Percentiles rank a stretch among this genome's conserved stretches.
These are phyloP conservation scores for Choristoneura fumiferana DNA, from an alignment of 1,140 invertebrate genomes.

Conservation along the genomic window DNA sequence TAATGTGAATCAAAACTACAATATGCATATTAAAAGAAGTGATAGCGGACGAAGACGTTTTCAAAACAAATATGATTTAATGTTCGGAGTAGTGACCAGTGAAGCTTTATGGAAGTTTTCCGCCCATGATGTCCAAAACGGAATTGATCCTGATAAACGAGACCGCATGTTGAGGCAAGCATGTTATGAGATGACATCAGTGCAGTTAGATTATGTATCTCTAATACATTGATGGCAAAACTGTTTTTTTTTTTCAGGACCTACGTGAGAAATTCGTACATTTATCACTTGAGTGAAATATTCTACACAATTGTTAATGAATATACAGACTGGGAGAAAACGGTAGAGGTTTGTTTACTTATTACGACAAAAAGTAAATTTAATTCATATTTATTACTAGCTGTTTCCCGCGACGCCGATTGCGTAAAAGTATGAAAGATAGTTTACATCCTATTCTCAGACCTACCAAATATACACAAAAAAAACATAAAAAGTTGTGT, in stretches of 20 bases:
- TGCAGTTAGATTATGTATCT: neutral
- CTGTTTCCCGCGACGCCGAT: too few relatives aligned
- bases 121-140: constrained; percentile 89
- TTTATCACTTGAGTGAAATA: constrained; percentile 97
- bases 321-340: constrained; percentile 98
- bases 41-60: constrained; percentile 76
- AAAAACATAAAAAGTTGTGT: too few relatives aligned
- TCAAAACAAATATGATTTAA: constrained; percentile 85
- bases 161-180: constrained; percentile 89
- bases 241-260: constrained; percentile 80
- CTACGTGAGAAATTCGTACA: constrained; percentile 95
- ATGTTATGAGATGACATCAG: neutral
- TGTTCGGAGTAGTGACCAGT: constrained; percentile 91
- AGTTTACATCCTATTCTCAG: too few relatives aligned
- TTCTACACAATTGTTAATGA: constrained; percentile 98
- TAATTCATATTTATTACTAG: too few relatives aligned
- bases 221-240: neutral
- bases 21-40: constrained; percentile 80
- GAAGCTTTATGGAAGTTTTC: constrained; percentile 91
- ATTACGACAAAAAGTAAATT: neutral
- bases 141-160: constrained; percentile 93
- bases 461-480: too few relatives aligned
- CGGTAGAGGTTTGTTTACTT: constrained; percentile 79
- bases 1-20: constrained; percentile 70
- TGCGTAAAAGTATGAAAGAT: too few relatives aligned